These are phyloP conservation scores for Laticauda colubrina DNA, from an alignment of 2,113 vertebrate species.

Conservation along the genomic window DNA sequence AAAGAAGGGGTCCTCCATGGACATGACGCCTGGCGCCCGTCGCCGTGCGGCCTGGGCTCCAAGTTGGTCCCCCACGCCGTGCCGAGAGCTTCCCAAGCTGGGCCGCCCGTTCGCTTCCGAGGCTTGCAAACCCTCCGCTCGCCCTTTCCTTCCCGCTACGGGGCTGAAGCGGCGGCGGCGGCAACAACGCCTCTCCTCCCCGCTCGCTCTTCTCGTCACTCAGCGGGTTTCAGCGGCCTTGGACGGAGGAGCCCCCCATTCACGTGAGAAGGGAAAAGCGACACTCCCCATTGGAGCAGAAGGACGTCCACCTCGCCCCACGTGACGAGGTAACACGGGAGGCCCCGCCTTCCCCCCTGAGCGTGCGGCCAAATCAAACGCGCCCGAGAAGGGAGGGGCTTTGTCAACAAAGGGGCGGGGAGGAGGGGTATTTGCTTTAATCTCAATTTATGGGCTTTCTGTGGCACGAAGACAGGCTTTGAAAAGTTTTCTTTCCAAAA, in stretches of 20 bases:
- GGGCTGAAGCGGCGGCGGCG: background rate
- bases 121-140: background rate
- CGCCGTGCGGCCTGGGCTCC: background rate
- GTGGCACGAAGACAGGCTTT: background rate
- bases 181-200: rapidly evolving
- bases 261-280: background rate
- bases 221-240: background rate
- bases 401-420: background rate
- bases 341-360: background rate
- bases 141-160: too few relatives aligned
- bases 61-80: rapidly evolving
- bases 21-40: conserved; percentile 75
- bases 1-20: conserved; percentile 98
- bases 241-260: background rate
- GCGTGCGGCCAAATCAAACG: background rate
- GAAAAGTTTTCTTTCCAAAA: background rate
- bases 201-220: background rate
- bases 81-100: background rate
- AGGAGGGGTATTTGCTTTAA: background rate
- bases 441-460: background rate
- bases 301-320: background rate
- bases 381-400: background rate
- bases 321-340: background rate
- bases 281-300: background rate
- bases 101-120: background rate